Base-by-base conservation (phyloP, 2,888 invertebrate species). In the Amiota communis region DNA sequence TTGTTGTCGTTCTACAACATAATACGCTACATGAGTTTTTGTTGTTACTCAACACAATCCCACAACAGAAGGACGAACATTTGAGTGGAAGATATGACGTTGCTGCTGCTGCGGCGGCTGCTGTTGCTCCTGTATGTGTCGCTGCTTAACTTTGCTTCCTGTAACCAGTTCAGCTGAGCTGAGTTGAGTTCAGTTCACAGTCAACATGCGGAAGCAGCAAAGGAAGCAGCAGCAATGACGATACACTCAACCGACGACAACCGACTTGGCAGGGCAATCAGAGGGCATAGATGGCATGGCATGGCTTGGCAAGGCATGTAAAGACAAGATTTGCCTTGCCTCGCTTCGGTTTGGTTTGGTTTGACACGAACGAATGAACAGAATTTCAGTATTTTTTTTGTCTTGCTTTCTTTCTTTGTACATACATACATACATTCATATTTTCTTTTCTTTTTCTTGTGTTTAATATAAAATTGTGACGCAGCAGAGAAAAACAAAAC, bases 1-100 rank as follows among this genome's bases (percentile, higher is more conserved):
- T 84, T 84, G 84, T 83, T 84, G 80, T 83, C 79, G 64, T 15
- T 57, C 48, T 75, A 77, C 79, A 78, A 78, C 85, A 85, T 84
- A 77, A 80, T 83, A 82, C 84, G 53, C 53, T 12, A n/a, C 82
- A 86, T 86, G 86, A 85, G 84, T 47, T 70, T 65, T 15, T n/a
- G 10, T 48, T 46, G 46, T 46, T 9, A 23, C 8, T 65, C 15
- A 46, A 10, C n/a, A n/a, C 23, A 10, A 46, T 65, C 11, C 47
- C 2, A 46, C 12, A 65, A 65, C 23, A 49, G 20, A 20, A 56
- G 57, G 63, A 63, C 63, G 10, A 63, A 63, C n/a, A 36, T 36
- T 59, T 17, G 17, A 20, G 20, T 2, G 20, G 17, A 59, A 17
- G 59, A n/a, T 46, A 36, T 46, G 63, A 13, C 63, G 36, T 61